Conservation (phyloP, 2,113 vertebrate species). For the Cromileptes altivelis region DNA sequence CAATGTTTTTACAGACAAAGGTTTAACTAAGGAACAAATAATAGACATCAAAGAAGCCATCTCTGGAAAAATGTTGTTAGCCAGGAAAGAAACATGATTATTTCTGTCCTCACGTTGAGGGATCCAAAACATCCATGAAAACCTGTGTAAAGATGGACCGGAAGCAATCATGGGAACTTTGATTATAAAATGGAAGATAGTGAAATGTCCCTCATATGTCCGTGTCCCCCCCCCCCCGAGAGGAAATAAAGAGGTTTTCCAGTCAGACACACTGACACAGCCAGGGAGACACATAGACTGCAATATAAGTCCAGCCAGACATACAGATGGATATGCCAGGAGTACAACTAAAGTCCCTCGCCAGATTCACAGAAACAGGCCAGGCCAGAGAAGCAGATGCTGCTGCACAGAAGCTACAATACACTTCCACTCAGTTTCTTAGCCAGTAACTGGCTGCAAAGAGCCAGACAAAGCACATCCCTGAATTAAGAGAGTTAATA, state of each 20-base stretch:
- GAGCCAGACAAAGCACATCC: conserved; percentile 46
- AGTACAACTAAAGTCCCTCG: conserved; percentile 58
- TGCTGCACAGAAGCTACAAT: conserved; percentile 62
- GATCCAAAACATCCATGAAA: background rate
- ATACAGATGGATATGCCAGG: conserved; percentile 61
- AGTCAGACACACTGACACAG: conserved; percentile 59
- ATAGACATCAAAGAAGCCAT: background rate
- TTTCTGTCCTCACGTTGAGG: background rate
- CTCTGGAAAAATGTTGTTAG: background rate
- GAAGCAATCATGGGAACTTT: conserved; percentile 21
- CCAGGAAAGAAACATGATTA: background rate
- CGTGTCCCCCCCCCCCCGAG: conserved; percentile 24
- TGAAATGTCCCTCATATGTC: conserved; percentile 9
- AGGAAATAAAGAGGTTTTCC: conserved; percentile 61
- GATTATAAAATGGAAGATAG: background rate
- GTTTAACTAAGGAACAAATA: background rate
- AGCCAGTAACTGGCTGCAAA: conserved; percentile 49
- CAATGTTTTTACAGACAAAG: background rate
- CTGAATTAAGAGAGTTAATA: conserved; percentile 39
- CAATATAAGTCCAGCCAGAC: conserved; percentile 60
- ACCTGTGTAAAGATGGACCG: background rate
- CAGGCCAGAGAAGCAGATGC: conserved; percentile 70
- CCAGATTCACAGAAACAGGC: conserved; percentile 61
- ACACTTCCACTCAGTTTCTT: conserved; percentile 52
- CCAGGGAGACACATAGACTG: conserved; percentile 56